Evolutionary conservation across 2,888 invertebrate genomes (phyloP).

Genomic region (Aricia artaxerxes): DNA sequence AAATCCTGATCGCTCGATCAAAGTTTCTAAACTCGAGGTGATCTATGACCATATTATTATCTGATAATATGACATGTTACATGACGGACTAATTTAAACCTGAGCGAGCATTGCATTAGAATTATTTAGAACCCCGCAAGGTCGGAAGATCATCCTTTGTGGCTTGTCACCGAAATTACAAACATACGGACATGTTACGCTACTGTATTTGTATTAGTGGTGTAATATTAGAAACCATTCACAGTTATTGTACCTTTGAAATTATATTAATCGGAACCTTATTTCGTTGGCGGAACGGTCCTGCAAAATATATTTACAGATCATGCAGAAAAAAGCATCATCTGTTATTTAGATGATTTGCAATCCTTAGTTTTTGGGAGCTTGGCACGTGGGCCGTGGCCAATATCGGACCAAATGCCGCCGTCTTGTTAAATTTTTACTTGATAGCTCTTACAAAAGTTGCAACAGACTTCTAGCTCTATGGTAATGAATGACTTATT

Average conservation of each 20-base stretch:
- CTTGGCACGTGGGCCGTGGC: not conserved
- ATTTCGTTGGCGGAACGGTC: not conserved
- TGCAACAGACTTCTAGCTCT: not conserved
- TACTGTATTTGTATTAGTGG: not conserved
- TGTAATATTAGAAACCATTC: not conserved
- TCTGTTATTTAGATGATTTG: not conserved
- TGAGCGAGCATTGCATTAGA: too few relatives aligned
- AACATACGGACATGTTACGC: not conserved
- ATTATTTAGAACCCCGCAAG: too few relatives aligned
- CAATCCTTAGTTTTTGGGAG: not conserved
- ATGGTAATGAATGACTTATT: too few relatives aligned
- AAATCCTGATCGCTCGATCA: too few relatives aligned
- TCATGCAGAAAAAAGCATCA: constrained; percentile 1
- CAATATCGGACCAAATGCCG: not conserved
- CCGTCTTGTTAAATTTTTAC: not conserved
- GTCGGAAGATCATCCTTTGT: too few relatives aligned
- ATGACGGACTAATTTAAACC: too few relatives aligned
- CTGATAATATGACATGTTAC: too few relatives aligned
- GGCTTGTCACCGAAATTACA: too few relatives aligned
- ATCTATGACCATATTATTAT: too few relatives aligned
- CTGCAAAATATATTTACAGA: not conserved
- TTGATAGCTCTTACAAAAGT: not conserved
- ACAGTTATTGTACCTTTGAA: not conserved
- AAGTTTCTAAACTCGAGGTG: too few relatives aligned
- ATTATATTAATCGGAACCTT: not conserved